A percentile compares a stretch with the other conserved stretches of the same genome.
These are phyloP conservation scores for Dilophus febrilis DNA, from an alignment of 2,888 invertebrate species.

Conservation along the genomic window DNA sequence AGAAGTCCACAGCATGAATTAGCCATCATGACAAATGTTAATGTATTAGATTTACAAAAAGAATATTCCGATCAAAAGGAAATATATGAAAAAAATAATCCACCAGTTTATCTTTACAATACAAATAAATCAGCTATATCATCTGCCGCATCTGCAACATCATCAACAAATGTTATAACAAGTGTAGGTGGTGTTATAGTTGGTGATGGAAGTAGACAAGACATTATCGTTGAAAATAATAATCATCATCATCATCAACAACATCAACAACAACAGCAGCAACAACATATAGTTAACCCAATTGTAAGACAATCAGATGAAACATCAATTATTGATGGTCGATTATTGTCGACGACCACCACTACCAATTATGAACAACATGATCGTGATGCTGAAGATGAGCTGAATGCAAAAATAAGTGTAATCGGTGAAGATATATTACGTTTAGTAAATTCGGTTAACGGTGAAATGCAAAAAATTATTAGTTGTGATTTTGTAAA, in stretches of 20 bases:
- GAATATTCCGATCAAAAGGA: slow-evolving; percentile 17
- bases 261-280: background rate
- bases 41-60: slow-evolving; percentile 50
- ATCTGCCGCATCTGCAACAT: background rate
- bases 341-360: too few species aligned
- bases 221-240: too few species aligned
- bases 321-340: too few species aligned
- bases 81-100: slow-evolving; percentile 26
- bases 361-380: too few species aligned
- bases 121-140: background rate
- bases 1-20: slow-evolving; percentile 58
- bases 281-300: background rate
- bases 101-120: slow-evolving; percentile 24
- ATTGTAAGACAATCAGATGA: background rate
- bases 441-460: slow-evolving; percentile 27
- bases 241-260: too few species aligned
- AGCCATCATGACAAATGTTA: slow-evolving; percentile 77
- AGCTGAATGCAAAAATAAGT: slow-evolving; percentile 28
- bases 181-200: too few species aligned
- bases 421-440: slow-evolving; percentile 31
- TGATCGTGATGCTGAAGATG: slow-evolving; percentile 18
- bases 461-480: slow-evolving; percentile 30
- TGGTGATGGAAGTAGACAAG: too few species aligned
- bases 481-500: slow-evolving; percentile 31
- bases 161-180: background rate